phyloP scores from a whole-genome alignment of 2,113 vertebrate genomes.

The Theristicus caerulescens region DNA sequence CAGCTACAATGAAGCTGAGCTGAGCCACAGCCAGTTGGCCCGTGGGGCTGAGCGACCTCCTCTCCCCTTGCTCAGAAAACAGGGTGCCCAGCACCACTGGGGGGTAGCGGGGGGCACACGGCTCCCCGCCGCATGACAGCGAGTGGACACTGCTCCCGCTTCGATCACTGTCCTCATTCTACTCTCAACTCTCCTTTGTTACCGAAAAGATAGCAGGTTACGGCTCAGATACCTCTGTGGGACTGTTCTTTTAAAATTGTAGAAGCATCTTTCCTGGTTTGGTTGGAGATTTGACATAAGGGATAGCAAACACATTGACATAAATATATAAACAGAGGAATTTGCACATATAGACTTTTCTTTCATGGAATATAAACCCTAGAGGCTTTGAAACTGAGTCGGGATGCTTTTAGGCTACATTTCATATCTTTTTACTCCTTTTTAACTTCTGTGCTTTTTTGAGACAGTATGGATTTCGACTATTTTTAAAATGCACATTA shows the following conservation, averaged over 20 bases:
- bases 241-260: background rate
- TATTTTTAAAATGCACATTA: conserved; percentile 1
- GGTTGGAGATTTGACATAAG: background rate
- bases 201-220: fast-evolving
- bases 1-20: background rate
- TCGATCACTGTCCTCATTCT: background rate
- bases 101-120: background rate
- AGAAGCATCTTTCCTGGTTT: background rate
- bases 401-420: background rate
- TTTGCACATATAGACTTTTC: background rate
- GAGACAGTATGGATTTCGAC: background rate
- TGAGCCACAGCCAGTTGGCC: too few species aligned
- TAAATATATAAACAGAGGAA: conserved; percentile 20
- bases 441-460: background rate
- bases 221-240: background rate
- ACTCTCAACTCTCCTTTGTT: background rate
- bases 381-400: conserved; percentile 13
- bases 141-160: fast-evolving
- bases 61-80: background rate
- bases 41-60: background rate
- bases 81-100: background rate
- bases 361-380: conserved; percentile 14
- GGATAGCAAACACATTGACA: background rate
- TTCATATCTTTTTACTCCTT: conserved; percentile 25
- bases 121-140: fast-evolving